Percentiles rank a stretch among this genome's conserved stretches.
These are phyloP conservation scores for Uloborus diversus DNA, from an alignment of 1,140 invertebrate species.

Conservation along the genomic window DNA sequence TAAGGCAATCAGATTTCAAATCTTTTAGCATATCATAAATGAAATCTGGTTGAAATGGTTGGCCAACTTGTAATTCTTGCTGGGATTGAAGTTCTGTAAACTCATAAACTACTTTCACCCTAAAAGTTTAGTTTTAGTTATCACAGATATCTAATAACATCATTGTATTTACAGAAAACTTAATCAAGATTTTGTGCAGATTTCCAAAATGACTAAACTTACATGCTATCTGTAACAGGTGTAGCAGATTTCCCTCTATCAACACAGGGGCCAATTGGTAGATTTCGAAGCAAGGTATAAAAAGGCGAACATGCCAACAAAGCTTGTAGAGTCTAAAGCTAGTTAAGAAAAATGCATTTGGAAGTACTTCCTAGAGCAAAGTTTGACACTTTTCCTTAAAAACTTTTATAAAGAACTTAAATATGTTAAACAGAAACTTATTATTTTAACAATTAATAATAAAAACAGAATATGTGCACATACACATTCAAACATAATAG, in stretches of 20 bases:
- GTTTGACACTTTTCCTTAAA: too few relatives aligned
- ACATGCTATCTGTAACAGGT: slow-evolving; percentile 91
- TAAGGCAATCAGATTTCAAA: slow-evolving; percentile 54
- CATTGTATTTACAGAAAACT: too few relatives aligned
- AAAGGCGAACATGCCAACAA: slow-evolving; percentile 91
- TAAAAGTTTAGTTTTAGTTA: slow-evolving; percentile 47
- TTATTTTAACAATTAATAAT: too few relatives aligned
- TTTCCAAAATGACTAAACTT: slow-evolving; percentile 67
- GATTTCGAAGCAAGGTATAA: slow-evolving; percentile 84
- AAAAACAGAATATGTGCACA: too few relatives aligned
- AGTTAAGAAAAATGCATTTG: slow-evolving; percentile 26
- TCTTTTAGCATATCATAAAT: slow-evolving; percentile 52
- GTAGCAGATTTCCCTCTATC: slow-evolving; percentile 74
- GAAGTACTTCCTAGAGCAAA: too few relatives aligned
- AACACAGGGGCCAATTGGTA: slow-evolving; percentile 69
- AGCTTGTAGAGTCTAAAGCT: slow-evolving; percentile 70
- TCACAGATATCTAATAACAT: background rate
- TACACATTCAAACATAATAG: too few relatives aligned
- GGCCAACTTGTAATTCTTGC: slow-evolving; percentile 31
- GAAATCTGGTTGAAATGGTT: slow-evolving; percentile 47
- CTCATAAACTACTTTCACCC: slow-evolving; percentile 32
- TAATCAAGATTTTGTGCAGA: background rate
- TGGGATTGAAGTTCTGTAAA: background rate
- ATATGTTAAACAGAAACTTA: too few relatives aligned
- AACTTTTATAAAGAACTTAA: too few relatives aligned